Percentiles rank a stretch among this genome's conserved stretches.
These are phyloP conservation scores for Oikopleura dioica DNA, from an alignment of 23 tunicate species.

Conservation along the genomic window DNA sequence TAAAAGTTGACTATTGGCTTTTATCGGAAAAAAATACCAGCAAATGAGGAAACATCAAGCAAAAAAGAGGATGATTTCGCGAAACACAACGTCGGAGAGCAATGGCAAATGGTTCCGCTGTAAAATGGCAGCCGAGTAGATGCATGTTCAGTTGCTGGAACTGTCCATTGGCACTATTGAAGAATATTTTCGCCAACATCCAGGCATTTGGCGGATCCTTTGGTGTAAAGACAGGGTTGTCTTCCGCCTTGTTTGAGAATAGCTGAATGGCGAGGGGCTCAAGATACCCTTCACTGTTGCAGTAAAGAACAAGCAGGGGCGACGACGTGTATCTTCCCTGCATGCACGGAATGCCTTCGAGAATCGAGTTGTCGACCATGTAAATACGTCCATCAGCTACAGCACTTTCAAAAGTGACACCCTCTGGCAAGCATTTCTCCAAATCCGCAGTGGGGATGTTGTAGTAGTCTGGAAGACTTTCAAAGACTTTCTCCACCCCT, in stretches of 20 bases:
- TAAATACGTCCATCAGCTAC: slow-evolving; percentile 36
- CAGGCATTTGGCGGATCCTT: slow-evolving; percentile 47
- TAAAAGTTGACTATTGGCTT: no score
- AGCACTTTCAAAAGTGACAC: no score
- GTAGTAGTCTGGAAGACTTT: no score
- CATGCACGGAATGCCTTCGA: slow-evolving; percentile 1
- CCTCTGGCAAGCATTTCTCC: no score
- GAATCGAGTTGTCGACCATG: slow-evolving; percentile 27
- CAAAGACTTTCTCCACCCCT: no score
- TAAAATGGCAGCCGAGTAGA: background rate
- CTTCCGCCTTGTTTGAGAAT: slow-evolving; percentile 18
- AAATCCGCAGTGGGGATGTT: no score
- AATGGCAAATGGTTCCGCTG: background rate
- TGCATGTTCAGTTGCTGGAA: background rate
- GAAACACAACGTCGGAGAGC: slow-evolving; percentile 39
- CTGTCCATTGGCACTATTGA: slow-evolving; percentile 44
- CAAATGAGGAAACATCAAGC: slow-evolving; percentile 47
- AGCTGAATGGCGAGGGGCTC: slow-evolving; percentile 72
- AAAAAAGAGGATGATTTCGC: slow-evolving; percentile 34
- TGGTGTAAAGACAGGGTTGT: slow-evolving; percentile 70
- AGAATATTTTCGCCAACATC: slow-evolving; percentile 69
- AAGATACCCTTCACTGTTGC: slow-evolving; percentile 29
- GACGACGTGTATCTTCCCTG: slow-evolving; percentile 19
- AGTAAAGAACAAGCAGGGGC: slow-evolving; percentile 50
- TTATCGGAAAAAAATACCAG: slow-evolving; percentile 36